These are phyloP conservation scores for Sylvicapra grimmia DNA, from an alignment of 2,113 vertebrate genomes.

Conservation along the genomic window DNA sequence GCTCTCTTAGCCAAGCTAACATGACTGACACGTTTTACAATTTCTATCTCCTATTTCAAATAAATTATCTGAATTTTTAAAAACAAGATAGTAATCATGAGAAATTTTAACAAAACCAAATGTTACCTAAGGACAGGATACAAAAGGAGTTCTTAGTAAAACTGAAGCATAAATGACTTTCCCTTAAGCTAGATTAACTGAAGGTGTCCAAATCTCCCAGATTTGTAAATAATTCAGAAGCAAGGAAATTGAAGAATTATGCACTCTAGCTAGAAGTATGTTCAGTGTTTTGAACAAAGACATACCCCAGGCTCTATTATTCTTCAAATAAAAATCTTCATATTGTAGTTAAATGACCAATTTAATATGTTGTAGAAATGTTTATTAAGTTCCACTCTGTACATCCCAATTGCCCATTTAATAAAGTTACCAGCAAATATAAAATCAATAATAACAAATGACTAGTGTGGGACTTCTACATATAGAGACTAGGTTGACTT, in stretches of 20 bases:
- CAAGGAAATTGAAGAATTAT: background rate
- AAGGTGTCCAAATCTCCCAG: background rate
- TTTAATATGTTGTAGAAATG: background rate
- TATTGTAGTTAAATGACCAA: background rate
- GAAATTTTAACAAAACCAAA: background rate
- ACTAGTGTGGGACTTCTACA: background rate
- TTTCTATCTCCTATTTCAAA: background rate
- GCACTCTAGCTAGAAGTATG: background rate
- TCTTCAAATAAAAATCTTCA: background rate
- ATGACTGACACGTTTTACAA: background rate
- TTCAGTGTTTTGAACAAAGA: constrained; percentile 4
- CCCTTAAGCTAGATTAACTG: background rate
- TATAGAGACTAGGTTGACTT: background rate
- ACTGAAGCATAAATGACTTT: background rate
- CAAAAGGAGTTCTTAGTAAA: background rate
- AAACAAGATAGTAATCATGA: background rate
- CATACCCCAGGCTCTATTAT: background rate
- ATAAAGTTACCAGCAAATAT: constrained; percentile 20
- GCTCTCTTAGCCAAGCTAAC: background rate
- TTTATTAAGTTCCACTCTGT: background rate
- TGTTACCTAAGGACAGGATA: background rate
- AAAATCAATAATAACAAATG: background rate
- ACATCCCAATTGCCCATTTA: background rate
- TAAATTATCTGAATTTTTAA: background rate
- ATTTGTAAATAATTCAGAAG: background rate